These are phyloP conservation scores for Excalfactoria chinensis DNA, from an alignment of 2,113 vertebrate species.

Conservation along the genomic window DNA sequence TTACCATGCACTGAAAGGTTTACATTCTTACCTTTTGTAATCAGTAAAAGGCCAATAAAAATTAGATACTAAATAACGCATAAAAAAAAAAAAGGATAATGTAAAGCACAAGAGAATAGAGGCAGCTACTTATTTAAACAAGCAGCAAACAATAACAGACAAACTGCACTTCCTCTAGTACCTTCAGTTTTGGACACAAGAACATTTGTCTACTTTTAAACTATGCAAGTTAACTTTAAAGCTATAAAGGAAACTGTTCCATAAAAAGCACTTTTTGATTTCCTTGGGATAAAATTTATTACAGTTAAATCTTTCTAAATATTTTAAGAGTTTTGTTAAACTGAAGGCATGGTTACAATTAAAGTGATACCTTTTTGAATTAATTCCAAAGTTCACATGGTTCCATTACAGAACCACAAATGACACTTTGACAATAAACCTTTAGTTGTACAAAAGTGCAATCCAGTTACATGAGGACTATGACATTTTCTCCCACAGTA, in stretches of 20 bases:
- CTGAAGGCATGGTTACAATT: neutral
- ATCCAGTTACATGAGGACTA: neutral
- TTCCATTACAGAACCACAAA: neutral
- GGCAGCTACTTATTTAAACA: neutral
- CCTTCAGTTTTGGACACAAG: neutral
- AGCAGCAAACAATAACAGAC: neutral
- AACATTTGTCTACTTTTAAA: neutral
- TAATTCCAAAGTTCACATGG: neutral
- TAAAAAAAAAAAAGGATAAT: neutral
- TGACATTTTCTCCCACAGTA: neutral
- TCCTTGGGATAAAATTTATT: neutral
- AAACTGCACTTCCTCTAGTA: neutral
- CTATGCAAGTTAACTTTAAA: neutral
- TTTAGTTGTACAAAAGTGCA: neutral
- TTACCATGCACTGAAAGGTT: neutral
- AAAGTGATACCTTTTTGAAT: neutral
- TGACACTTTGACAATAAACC: neutral
- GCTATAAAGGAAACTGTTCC: neutral
- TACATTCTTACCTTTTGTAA: neutral
- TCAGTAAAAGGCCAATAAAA: neutral
- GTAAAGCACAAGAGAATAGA: neutral
- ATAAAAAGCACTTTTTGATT: neutral
- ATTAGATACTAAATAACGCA: neutral
- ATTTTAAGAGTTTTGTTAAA: neutral
- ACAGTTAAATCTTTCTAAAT: neutral